Evolutionary conservation across 2,888 invertebrate species (phyloP), one percentile per base, ranked within the genome.

Genomic region (Sinotaia quadrata): DNA sequence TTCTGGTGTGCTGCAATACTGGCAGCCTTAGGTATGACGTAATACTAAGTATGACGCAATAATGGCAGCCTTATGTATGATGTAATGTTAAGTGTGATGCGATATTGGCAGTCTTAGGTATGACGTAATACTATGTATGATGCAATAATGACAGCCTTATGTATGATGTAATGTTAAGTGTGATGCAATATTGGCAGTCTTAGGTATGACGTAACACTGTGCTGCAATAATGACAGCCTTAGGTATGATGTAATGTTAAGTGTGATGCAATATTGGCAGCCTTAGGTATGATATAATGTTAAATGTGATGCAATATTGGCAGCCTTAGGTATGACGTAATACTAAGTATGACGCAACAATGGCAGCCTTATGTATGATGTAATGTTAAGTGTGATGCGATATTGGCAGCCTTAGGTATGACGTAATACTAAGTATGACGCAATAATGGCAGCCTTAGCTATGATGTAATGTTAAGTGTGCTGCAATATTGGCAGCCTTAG

Each of bases 1-100:
- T 84, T 84, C 68, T 84, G 84, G 84, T 72, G 78, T 10, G 83
- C 80, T 15, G 81, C 84, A 58, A 81, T 82, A 24, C 68, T 84
- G 49, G 68, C 79, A 21, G 84, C 83, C 18, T 70, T 84, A 21
- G 84, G 83, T 81, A 61, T 65, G 69, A 8, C 49, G n/a, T 15
- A 59, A 57, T n/a, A n/a, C n/a, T n/a, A n/a, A n/a, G n/a, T n/a
- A n/a, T n/a, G n/a, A n/a, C n/a, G n/a, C n/a, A 12, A 10, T 15
- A 41, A 41, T 41, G 41, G 15, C 41, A 15, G 15, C 41, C 12
- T 12, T 41, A 15, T 12, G 10, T 15, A 41, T 15, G 12, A 41
- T 15, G 41, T 12, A 15, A 41, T 41, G 41, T 12, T 41, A 15
- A 41, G 84, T 72, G 78, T 10, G 83, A 79, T 15, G 81, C 84